Evolutionary conservation across 2,113 vertebrate genomes (phyloP).

Genomic region (human): GRCh38 chr6:85005501-85006000

Average conservation of each 20-base stretch:
- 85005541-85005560: constrained; percentile 27
- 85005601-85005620: background rate
- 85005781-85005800: constrained; percentile 75
- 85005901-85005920: constrained; percentile 70
- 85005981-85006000: constrained; percentile 58
- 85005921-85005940: constrained; percentile 67
- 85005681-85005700: background rate
- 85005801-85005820: constrained; percentile 68
- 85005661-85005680: background rate
- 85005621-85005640: accelerated
- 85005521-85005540: constrained; percentile 37
- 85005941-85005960: constrained; percentile 68
- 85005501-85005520: constrained; percentile 34
- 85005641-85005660: background rate
- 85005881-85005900: constrained; percentile 63
- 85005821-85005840: constrained; percentile 62
- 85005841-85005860: constrained; percentile 72
- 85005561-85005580: background rate
- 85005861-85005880: constrained; percentile 72
- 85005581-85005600: background rate
- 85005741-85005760: constrained; percentile 64
- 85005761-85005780: constrained; percentile 70
- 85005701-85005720: constrained; percentile 6
- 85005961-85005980: constrained; percentile 67
- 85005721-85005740: constrained; percentile 34